These are phyloP conservation scores for Hydroisotoma schaefferi DNA, from an alignment of 2,888 invertebrate genomes.

Conservation along the genomic window DNA sequence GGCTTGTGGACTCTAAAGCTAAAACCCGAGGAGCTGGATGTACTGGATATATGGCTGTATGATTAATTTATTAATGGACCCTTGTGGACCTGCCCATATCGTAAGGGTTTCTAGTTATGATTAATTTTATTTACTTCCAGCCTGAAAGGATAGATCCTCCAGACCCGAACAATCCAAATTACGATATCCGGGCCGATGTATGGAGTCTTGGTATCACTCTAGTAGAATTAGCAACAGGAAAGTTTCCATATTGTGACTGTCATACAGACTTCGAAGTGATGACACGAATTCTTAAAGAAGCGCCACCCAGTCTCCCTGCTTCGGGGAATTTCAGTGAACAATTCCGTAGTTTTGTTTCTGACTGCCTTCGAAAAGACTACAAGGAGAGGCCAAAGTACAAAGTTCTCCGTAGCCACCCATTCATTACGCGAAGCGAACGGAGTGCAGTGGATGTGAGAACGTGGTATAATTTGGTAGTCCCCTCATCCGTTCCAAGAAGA, in stretches of 20 bases:
- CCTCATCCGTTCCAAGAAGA: conserved; percentile 15
- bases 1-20: conserved; percentile 96
- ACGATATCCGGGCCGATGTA: conserved; percentile 98
- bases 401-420: conserved; percentile 80
- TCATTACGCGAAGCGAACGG: conserved; percentile 74
- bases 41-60: conserved; percentile 98
- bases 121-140: conserved; percentile 55
- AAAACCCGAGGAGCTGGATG: conserved; percentile 95
- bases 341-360: conserved; percentile 84
- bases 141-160: conserved; percentile 96
- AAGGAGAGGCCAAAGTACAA: conserved; percentile 90
- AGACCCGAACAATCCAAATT: conserved; percentile 87
- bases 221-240: conserved; percentile 94
- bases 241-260: conserved; percentile 91
- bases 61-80: conserved; percentile 47
- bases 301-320: conserved; percentile 63
- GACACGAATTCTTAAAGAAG: conserved; percentile 83
- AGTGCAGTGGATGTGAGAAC: conserved; percentile 65
- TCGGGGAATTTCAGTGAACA: conserved; percentile 75
- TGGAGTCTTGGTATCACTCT: conserved; percentile 97
- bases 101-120: not conserved
- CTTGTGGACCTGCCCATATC: too few relatives aligned
- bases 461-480: conserved; percentile 65
- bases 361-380: conserved; percentile 92
- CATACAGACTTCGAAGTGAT: conserved; percentile 97